phyloP scores from a whole-genome alignment of 2,888 invertebrate species.

The Exocentrus adspersus region DNA sequence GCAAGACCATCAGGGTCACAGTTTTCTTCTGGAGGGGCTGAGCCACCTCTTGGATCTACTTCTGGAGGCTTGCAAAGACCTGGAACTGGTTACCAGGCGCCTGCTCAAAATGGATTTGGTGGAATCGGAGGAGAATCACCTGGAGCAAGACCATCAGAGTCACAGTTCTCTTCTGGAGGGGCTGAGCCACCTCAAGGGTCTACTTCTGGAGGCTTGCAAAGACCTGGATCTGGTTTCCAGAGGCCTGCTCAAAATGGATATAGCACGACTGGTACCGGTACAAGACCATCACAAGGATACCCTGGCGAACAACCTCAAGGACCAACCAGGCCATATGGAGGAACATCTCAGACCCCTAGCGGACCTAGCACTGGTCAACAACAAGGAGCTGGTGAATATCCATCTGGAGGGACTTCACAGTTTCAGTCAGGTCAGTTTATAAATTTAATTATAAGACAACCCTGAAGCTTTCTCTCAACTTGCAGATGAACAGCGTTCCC shows the following conservation, averaged over 20 bases:
- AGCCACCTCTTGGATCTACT: no score
- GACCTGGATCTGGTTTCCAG: no score
- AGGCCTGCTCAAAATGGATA: constrained; percentile 11
- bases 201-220: no score
- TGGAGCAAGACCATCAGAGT: constrained; percentile 4
- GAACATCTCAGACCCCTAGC: neutral
- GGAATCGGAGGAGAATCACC: neutral
- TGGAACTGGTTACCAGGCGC: no score
- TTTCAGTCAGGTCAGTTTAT: neutral
- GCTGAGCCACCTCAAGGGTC: no score
- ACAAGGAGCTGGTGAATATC: constrained; percentile 19
- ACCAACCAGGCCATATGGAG: neutral
- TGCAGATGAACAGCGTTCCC: neutral
- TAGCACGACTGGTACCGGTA: neutral
- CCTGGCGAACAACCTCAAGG: no score
- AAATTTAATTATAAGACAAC: no score
- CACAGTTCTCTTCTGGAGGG: constrained; percentile 2
- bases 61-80: no score
- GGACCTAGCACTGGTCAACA: constrained; percentile 40
- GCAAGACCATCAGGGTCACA: no score
- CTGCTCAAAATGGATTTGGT: constrained; percentile 7
- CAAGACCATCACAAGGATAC: constrained; percentile 9
- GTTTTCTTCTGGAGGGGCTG: neutral
- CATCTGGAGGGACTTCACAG: neutral
- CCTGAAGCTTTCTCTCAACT: no score